Evolutionary conservation across 2,113 vertebrate species (phyloP).

Genomic region (Neopipo cinnamomea): DNA sequence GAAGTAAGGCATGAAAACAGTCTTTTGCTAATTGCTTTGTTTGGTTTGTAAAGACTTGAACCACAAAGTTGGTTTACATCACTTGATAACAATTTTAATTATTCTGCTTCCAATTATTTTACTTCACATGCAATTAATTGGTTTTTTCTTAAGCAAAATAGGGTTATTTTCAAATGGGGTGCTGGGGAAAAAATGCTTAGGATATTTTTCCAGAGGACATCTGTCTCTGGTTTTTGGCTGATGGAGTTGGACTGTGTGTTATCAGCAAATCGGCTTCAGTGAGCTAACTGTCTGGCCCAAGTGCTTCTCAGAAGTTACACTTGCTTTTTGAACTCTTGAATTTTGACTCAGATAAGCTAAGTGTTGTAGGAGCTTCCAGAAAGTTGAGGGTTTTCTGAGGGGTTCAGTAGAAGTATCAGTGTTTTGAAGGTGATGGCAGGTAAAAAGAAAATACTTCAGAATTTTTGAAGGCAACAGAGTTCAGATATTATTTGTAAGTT

Average conservation of each 20-base stretch:
- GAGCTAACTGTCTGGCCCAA: background rate
- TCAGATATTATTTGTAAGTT: background rate
- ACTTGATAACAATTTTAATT: conserved; percentile 25
- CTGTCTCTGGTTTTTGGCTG: background rate
- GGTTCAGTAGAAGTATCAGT: background rate
- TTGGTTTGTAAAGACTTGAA: conserved; percentile 13
- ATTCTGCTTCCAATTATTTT: conserved; percentile 3
- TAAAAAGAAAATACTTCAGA: background rate
- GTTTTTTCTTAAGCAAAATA: background rate
- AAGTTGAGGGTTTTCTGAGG: background rate
- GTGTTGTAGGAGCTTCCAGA: background rate
- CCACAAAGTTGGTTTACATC: conserved; percentile 18
- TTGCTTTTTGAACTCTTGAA: background rate
- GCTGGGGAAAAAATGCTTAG: background rate
- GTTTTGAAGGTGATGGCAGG: background rate
- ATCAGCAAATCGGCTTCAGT: background rate
- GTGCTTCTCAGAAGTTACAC: background rate
- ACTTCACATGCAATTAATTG: conserved; percentile 4
- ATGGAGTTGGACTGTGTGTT: background rate
- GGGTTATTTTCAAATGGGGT: background rate
- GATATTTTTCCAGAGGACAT: background rate
- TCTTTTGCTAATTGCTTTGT: conserved; percentile 40
- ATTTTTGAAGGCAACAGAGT: background rate
- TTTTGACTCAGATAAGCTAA: background rate
- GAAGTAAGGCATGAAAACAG: background rate